Conservation (phyloP, 2,797 vertebrate genomes). For the Chaetodon trifasciatus region DNA sequence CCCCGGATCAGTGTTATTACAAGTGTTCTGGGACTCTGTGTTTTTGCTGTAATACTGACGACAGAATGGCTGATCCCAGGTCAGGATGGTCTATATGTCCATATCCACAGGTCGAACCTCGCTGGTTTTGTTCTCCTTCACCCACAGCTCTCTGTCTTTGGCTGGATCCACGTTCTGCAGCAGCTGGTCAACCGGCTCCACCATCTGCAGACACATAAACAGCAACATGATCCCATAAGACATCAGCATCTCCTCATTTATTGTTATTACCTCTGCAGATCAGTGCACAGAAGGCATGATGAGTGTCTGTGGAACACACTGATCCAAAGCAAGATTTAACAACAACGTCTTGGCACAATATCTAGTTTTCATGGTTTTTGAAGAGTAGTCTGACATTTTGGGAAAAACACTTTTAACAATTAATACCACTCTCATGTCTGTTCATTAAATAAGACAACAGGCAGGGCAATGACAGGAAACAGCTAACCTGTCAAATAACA, state of each 20-base stretch:
- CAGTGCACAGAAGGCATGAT: not conserved
- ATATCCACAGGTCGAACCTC: conserved; percentile 96
- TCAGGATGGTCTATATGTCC: conserved; percentile 89
- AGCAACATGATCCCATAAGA: rapidly evolving
- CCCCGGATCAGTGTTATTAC: conserved; percentile 52
- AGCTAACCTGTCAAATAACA: no score
- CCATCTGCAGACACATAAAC: conserved; percentile 83
- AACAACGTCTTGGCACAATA: not conserved
- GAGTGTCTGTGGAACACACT: not conserved
- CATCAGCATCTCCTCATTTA: no score
- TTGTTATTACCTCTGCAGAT: not conserved
- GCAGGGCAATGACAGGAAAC: no score
- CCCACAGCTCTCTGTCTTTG: conserved; percentile 99
- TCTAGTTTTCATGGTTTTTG: not conserved
- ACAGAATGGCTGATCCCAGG: conserved; percentile 45
- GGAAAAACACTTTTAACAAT: no score
- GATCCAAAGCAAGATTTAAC: not conserved
- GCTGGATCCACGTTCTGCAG: conserved; percentile 96
- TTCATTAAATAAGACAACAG: no score
- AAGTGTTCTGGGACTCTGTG: conserved; percentile 45
- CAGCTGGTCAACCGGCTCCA: conserved; percentile 96
- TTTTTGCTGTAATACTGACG: conserved; percentile 34
- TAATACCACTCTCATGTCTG: not conserved
- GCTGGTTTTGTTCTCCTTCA: conserved; percentile 96
- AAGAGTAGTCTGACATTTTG: not conserved